phyloP scores from a whole-genome alignment of 2,113 vertebrate species.

The Chionis minor region DNA sequence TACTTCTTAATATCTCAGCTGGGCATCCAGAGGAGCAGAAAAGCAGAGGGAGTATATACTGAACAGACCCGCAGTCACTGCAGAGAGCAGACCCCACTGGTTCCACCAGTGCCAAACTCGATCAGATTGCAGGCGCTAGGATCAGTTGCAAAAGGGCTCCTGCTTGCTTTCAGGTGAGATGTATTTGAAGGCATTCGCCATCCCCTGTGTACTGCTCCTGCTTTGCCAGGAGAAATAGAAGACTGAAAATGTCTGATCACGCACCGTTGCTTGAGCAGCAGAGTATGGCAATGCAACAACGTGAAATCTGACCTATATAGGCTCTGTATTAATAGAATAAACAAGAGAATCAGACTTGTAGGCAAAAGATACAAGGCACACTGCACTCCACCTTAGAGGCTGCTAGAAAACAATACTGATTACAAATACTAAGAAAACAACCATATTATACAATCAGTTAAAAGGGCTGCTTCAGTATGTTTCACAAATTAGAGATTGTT shows the following conservation, averaged over 20 bases:
- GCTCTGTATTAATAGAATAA: not conserved
- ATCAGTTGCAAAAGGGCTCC: not conserved
- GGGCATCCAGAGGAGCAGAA: not conserved
- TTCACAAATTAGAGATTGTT: not conserved
- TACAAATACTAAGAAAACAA: not conserved
- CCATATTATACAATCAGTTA: not conserved
- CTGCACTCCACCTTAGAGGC: not conserved
- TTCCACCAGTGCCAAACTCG: fast-evolving
- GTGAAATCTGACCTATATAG: not conserved
- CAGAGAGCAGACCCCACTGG: not conserved
- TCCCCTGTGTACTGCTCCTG: not conserved
- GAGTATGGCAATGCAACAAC: not conserved
- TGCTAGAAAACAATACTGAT: not conserved
- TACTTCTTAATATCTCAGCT: not conserved
- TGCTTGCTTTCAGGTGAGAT: not conserved
- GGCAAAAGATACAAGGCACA: not conserved
- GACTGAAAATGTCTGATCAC: not conserved
- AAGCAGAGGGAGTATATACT: not conserved
- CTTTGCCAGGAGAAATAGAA: not conserved
- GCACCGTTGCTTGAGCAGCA: fast-evolving
- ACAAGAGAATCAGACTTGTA: not conserved
- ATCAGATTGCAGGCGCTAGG: not conserved
- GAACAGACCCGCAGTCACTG: not conserved
- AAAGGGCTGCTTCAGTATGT: not conserved
- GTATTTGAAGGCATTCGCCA: not conserved